Evolutionary conservation across 2,888 invertebrate species (phyloP).

Genomic region (Apodemia zela): DNA sequence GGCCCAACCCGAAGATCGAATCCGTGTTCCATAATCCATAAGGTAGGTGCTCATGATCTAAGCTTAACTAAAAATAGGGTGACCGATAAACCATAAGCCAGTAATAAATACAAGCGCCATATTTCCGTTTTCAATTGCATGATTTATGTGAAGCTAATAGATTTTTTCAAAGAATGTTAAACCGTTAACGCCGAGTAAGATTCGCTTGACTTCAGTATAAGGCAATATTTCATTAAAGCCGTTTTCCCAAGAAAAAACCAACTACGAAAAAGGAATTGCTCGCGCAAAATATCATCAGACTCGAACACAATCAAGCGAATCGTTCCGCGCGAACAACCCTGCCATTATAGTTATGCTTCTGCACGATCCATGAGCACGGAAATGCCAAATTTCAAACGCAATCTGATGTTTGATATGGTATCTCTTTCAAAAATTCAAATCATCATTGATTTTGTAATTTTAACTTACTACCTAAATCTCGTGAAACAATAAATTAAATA

Average conservation of each 20-base stretch:
- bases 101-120: slow-evolving; percentile 6
- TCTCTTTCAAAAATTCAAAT: too few species aligned
- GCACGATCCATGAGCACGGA: slow-evolving; percentile 26
- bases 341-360: slow-evolving; percentile 46
- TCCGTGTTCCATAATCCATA: too few species aligned
- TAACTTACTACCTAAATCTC: too few species aligned
- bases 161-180: slow-evolving; percentile 26
- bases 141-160: slow-evolving; percentile 17
- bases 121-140: slow-evolving; percentile 10
- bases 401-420: background rate
- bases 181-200: slow-evolving; percentile 34
- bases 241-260: slow-evolving; percentile 36
- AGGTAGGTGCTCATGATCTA: too few species aligned
- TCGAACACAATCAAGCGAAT: slow-evolving; percentile 60
- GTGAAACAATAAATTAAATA: too few species aligned
- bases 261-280: slow-evolving; percentile 38
- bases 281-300: slow-evolving; percentile 39
- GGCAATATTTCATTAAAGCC: slow-evolving; percentile 35
- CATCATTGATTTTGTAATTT: too few species aligned
- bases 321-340: slow-evolving; percentile 62
- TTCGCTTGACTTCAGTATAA: slow-evolving; percentile 37
- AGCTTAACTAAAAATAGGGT: background rate
- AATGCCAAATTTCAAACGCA: slow-evolving; percentile 13
- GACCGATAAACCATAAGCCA: background rate
- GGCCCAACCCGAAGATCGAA: too few species aligned